Evolutionary conservation across 2,113 vertebrate genomes (phyloP).

Genomic region (Osmerus eperlanus): DNA sequence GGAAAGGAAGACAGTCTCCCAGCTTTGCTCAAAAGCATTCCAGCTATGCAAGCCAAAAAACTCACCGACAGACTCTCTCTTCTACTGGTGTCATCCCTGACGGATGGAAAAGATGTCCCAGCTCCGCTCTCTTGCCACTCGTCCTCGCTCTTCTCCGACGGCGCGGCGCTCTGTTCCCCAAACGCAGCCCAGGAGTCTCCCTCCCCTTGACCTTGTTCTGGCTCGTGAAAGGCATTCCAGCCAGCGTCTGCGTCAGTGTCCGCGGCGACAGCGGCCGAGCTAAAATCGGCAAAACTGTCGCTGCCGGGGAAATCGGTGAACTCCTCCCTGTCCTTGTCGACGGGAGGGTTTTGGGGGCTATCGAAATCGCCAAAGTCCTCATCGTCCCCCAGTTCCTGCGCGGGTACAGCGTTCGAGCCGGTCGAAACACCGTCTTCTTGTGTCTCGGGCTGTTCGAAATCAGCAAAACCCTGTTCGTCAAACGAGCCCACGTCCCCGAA

Average conservation of each 20-base stretch:
- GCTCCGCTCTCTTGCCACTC: conserved; percentile 73
- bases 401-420: not conserved
- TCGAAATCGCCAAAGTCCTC: conserved; percentile 84
- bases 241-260: conserved; percentile 50
- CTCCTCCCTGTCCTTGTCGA: conserved; percentile 12
- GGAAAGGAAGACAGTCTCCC: too few relatives aligned
- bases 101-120: conserved; percentile 43
- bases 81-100: conserved; percentile 51
- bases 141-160: conserved; percentile 59
- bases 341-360: conserved; percentile 53
- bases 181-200: conserved; percentile 87
- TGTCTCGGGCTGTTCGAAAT: conserved; percentile 61
- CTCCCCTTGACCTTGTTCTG: conserved; percentile 56
- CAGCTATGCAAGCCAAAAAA: not conserved
- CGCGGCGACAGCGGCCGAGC: conserved; percentile 66
- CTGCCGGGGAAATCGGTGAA: conserved; percentile 73
- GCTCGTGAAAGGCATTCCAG: conserved; percentile 86
- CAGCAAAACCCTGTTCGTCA: conserved; percentile 61
- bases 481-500: conserved; percentile 74
- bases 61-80: conserved; percentile 59
- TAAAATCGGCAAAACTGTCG: conserved; percentile 91
- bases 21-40: too few relatives aligned
- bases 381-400: conserved; percentile 45
- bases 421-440: not conserved
- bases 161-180: conserved; percentile 60